Evolutionary conservation across 2,888 invertebrate genomes (phyloP).

Genomic region (Copidosoma aretas): DNA sequence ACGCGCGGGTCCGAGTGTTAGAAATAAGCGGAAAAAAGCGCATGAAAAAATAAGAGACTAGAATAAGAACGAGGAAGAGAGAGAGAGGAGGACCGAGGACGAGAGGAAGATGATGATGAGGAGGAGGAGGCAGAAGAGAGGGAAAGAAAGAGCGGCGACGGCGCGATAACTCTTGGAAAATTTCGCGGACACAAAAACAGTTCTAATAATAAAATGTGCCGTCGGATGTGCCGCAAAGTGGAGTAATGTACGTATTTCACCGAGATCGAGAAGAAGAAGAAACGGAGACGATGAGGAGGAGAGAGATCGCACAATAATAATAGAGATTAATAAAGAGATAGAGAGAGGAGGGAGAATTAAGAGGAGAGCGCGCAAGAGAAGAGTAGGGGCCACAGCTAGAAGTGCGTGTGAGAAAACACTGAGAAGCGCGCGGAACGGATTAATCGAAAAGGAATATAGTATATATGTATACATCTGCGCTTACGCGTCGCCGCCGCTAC

Average conservation of each 20-base stretch:
- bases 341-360: not conserved
- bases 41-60: not conserved
- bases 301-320: too few species aligned
- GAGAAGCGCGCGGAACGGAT: conserved; percentile 9
- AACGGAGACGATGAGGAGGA: too few species aligned
- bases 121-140: not conserved
- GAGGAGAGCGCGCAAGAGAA: conserved; percentile 3
- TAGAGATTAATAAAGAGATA: conserved; percentile 2
- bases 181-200: conserved; percentile 37
- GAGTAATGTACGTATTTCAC: conserved; percentile 18
- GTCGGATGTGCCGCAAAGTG: conserved; percentile 9
- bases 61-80: not conserved
- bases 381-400: not conserved
- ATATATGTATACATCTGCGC: too few species aligned
- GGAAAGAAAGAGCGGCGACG: conserved; percentile 7
- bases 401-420: not conserved
- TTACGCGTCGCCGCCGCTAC: too few species aligned
- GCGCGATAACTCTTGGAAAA: conserved; percentile 28
- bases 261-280: too few species aligned
- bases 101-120: not conserved
- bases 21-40: not conserved
- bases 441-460: conserved; percentile 27
- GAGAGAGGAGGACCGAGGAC: not conserved
- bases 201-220: conserved; percentile 34
- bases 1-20: too few species aligned